phyloP scores from a whole-genome alignment of 2,797 vertebrate genomes.

The Delichon dasypus region DNA sequence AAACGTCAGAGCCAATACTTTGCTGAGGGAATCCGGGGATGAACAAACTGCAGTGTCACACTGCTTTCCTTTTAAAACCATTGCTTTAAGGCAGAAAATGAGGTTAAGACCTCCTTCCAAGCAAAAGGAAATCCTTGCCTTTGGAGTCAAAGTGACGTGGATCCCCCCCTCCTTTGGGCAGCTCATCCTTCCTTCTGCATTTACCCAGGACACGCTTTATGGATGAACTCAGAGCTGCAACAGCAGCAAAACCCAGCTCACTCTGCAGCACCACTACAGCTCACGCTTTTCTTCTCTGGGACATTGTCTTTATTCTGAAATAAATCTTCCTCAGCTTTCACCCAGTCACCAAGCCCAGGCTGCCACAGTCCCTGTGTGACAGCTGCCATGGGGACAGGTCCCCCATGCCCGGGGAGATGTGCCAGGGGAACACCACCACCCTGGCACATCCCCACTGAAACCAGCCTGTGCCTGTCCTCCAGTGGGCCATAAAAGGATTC shows the following conservation, averaged over 20 bases:
- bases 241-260: neutral
- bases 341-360: neutral
- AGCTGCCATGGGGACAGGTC: neutral
- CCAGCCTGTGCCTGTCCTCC: neutral
- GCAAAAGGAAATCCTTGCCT: neutral
- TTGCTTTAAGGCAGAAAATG: neutral
- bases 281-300: neutral
- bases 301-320: neutral
- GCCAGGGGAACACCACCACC: neutral
- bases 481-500: neutral
- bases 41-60: neutral
- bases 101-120: neutral
- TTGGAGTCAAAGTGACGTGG: neutral
- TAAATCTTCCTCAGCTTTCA: neutral
- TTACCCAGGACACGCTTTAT: neutral
- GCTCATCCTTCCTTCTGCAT: neutral
- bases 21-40: neutral
- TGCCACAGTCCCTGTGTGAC: neutral
- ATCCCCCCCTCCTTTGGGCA: neutral
- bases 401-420: accelerated
- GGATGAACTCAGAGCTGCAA: neutral
- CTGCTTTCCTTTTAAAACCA: neutral
- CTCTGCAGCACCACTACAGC: neutral
- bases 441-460: neutral
- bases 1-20: neutral